Evolutionary conservation across 2,113 vertebrate species (phyloP).

Genomic region (Choloepus hoffmanni): DNA sequence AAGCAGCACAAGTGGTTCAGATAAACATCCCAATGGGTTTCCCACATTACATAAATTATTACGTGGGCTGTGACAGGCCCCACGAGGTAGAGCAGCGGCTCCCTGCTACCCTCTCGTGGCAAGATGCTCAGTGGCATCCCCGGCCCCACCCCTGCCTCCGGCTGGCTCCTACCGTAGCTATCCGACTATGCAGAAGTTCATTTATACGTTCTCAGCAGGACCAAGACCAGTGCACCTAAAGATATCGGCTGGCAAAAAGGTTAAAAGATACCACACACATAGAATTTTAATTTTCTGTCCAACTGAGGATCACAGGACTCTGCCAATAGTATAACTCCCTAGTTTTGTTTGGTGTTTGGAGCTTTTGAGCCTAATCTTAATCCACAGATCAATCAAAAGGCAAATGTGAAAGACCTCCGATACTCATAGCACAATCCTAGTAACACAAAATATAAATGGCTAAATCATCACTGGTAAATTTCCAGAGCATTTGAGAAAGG

Average conservation of each 20-base stretch:
- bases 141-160: too few species aligned
- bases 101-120: conserved; percentile 67
- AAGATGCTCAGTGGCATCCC: background rate
- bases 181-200: too few species aligned
- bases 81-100: background rate
- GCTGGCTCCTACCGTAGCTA: background rate
- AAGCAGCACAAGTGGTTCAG: background rate
- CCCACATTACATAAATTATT: background rate
- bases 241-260: background rate
- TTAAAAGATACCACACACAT: background rate
- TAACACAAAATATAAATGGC: background rate
- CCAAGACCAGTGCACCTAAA: background rate
- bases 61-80: background rate
- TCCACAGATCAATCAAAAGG: background rate
- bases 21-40: conserved; percentile 1
- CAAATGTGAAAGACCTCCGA: background rate
- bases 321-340: background rate
- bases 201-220: background rate
- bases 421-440: background rate
- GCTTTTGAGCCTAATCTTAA: background rate
- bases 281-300: background rate
- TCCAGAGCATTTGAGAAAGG: background rate
- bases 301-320: background rate
- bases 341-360: background rate
- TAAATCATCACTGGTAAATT: background rate